Percentiles rank a stretch among this genome's conserved stretches.
Evolutionary conservation across 1,140 invertebrate genomes (phyloP).

Genomic region (Cydia fagiglandana): DNA sequence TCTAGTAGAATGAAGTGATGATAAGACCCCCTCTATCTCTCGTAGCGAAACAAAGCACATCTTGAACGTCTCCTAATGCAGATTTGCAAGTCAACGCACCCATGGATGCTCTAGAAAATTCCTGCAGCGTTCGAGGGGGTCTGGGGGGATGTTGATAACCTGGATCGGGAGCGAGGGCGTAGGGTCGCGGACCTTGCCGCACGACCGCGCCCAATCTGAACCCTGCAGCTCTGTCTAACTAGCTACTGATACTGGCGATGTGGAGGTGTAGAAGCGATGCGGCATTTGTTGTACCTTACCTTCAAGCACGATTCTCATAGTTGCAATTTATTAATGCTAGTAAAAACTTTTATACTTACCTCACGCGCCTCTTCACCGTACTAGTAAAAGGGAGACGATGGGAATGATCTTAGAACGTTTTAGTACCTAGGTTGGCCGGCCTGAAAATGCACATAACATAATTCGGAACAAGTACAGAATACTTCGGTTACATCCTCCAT

Average conservation of each 20-base stretch:
- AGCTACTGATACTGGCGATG: conserved; percentile 32
- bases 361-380: no score
- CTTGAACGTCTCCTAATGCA: conserved; percentile 32
- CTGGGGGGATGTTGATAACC: conserved; percentile 70
- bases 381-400: no score
- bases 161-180: conserved; percentile 69
- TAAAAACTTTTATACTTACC: no score
- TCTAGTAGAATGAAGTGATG: not conserved
- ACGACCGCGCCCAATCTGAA: conserved; percentile 61
- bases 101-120: conserved; percentile 70
- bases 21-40: conserved; percentile 6
- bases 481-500: no score
- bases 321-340: not conserved
- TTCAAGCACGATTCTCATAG: not conserved
- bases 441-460: no score
- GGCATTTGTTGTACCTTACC: conserved; percentile 18
- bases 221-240: conserved; percentile 43
- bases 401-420: no score
- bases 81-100: conserved; percentile 63
- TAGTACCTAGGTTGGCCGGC: no score
- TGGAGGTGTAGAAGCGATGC: conserved; percentile 39
- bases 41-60: conserved; percentile 19
- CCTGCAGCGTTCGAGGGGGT: conserved; percentile 61
- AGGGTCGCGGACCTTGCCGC: conserved; percentile 66
- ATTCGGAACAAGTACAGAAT: no score